These are phyloP conservation scores for Sparidentex hasta DNA, from an alignment of 2,797 vertebrate species.

Conservation along the genomic window DNA sequence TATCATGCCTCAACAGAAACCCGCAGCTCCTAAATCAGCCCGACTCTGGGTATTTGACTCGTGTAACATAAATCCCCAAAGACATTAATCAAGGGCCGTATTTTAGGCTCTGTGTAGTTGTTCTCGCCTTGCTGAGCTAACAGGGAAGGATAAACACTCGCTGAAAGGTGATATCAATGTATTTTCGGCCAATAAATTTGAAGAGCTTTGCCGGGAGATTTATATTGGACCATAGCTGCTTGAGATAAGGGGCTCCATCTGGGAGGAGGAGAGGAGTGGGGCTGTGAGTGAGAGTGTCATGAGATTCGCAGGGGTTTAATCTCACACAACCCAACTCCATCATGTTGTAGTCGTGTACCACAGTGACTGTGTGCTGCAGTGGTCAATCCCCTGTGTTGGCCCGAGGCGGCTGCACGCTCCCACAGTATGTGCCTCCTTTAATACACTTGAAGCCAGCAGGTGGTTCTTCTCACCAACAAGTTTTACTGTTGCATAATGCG, in stretches of 20 bases:
- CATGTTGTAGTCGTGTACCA: conserved; percentile 16
- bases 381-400: conserved; percentile 11
- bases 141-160: conserved; percentile 49
- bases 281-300: conserved; percentile 30
- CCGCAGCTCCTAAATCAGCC: conserved; percentile 37
- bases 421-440: conserved; percentile 16
- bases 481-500: conserved; percentile 24
- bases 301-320: conserved; percentile 51
- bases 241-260: conserved; percentile 61
- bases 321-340: conserved; percentile 20
- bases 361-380: background rate
- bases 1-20: conserved; percentile 27
- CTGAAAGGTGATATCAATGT: conserved; percentile 58
- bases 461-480: conserved; percentile 19
- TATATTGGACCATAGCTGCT: conserved; percentile 47
- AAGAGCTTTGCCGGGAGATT: conserved; percentile 46
- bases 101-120: conserved; percentile 44
- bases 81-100: conserved; percentile 60
- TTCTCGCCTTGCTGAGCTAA: conserved; percentile 25
- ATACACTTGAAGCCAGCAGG: conserved; percentile 13
- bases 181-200: conserved; percentile 45
- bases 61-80: conserved; percentile 41
- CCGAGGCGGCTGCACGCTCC: conserved; percentile 24
- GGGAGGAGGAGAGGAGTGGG: conserved; percentile 33
- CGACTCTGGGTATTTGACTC: conserved; percentile 33